Evolutionary conservation across 2,888 invertebrate species (phyloP), one percentile per base, ranked within the genome.

Genomic region (Alloscopus bannaensis): DNA sequence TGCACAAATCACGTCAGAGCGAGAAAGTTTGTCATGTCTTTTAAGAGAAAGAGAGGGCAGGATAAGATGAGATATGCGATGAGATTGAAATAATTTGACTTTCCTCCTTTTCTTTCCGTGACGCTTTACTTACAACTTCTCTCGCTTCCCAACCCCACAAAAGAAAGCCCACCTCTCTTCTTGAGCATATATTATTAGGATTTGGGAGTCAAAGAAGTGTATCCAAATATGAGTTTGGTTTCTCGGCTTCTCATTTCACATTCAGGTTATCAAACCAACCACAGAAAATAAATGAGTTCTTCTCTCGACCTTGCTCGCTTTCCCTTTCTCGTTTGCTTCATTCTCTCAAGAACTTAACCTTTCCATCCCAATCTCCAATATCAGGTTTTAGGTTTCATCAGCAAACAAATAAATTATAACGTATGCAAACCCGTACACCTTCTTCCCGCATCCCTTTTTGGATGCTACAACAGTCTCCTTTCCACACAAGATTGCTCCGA

Each of bases 51-150:
- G 29, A 31, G 29, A 64, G 50, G 62, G 62, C 31, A 42, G n/a
- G n/a, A n/a, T n/a, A n/a, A 62, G 64, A 72, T 72, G 64, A 72
- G 64, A 72, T 55, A 55, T 72, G 72, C 57, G 72, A 72, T 72
- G 72, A 72, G 72, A 72, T 72, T 72, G 72, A 72, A 72, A 72
- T 72, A 64, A 72, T 72, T 72, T 72, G 64, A 64, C 64, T 72
- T 72, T 20, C 18, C 45, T 36, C 29, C 59, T 20, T 28, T 57
- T 28, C 45, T 31, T 24, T n/a, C n/a, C n/a, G n/a, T n/a, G n/a
- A n/a, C n/a, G n/a, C n/a, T n/a, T n/a, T n/a, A n/a, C n/a, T n/a
- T n/a, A n/a, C n/a, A n/a, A n/a, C n/a, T n/a, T n/a, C n/a, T n/a
- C n/a, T n/a, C n/a, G n/a, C n/a, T n/a, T n/a, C n/a, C n/a, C n/a